phyloP scores from a whole-genome alignment of 2,113 vertebrate species.

The Polypterus senegalus region DNA sequence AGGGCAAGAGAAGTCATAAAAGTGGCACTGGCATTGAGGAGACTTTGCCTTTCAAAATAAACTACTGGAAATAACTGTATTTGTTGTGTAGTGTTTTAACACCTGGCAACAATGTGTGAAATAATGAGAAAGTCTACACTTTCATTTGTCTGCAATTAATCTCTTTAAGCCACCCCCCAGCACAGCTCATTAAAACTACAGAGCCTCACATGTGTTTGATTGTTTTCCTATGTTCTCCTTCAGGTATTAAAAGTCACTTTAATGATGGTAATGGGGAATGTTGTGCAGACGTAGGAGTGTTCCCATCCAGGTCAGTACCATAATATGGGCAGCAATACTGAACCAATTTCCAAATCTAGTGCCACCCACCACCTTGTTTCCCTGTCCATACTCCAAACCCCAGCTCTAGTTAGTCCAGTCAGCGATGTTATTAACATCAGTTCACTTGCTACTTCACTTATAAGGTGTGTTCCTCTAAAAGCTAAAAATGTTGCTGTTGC shows the following conservation, averaged over 20 bases:
- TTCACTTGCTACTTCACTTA: too few relatives aligned
- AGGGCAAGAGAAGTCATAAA: slow-evolving; percentile 17
- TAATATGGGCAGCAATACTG: too few relatives aligned
- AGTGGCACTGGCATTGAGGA: slow-evolving; percentile 11
- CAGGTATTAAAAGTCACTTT: slow-evolving; percentile 10
- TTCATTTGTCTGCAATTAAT: slow-evolving; percentile 24
- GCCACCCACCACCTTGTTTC: too few relatives aligned
- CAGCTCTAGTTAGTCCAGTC: too few relatives aligned
- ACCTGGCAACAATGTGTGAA: slow-evolving; percentile 41
- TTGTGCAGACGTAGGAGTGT: background rate
- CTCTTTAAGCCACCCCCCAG: slow-evolving; percentile 4
- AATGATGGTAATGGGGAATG: slow-evolving; percentile 10
- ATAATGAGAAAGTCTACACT: slow-evolving; percentile 28
- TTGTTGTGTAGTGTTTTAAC: slow-evolving; percentile 18
- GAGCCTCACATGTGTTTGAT: slow-evolving; percentile 15
- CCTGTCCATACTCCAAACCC: too few relatives aligned
- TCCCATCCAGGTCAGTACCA: too few relatives aligned
- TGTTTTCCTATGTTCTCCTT: slow-evolving; percentile 21
- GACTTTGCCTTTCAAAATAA: background rate
- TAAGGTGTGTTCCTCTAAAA: too few relatives aligned
- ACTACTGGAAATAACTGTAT: slow-evolving; percentile 20
- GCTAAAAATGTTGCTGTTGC: too few relatives aligned
- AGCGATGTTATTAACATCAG: too few relatives aligned
- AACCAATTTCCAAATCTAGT: too few relatives aligned
- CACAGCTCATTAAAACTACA: slow-evolving; percentile 15